Evolutionary conservation across 2,113 vertebrate genomes (phyloP).

Genomic region (Sula dactylatra): DNA sequence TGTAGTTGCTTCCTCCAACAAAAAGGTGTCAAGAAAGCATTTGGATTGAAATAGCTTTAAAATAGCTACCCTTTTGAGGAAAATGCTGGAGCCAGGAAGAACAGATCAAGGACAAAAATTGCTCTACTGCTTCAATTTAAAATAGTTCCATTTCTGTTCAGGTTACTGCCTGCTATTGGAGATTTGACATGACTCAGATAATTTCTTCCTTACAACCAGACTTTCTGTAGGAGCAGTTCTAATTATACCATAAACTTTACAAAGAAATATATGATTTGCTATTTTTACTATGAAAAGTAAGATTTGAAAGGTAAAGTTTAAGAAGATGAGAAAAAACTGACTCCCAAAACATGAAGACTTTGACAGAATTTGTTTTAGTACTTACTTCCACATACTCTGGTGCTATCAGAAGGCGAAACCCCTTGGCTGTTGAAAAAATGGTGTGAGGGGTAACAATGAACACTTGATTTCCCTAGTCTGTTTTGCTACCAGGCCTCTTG

Average conservation of each 20-base stretch:
- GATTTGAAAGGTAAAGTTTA: neutral
- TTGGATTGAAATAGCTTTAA: neutral
- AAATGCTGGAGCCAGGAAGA: neutral
- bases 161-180: neutral
- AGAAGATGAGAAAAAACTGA: neutral
- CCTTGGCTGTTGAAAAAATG: neutral
- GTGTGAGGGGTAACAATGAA: fast-evolving
- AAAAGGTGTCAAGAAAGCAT: neutral
- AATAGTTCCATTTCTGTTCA: neutral
- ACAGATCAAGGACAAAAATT: neutral
- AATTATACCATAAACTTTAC: neutral
- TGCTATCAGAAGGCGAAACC: neutral
- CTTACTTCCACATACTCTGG: neutral
- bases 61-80: neutral
- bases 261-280: neutral
- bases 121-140: neutral
- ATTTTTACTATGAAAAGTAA: neutral
- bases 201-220: neutral
- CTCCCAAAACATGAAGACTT: neutral
- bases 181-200: neutral
- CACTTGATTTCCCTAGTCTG: neutral
- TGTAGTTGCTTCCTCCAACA: neutral
- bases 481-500: neutral
- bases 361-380: neutral
- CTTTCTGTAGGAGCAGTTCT: neutral